Base-by-base conservation (phyloP, 2,797 vertebrate species). In the Psittacula derbiana region DNA sequence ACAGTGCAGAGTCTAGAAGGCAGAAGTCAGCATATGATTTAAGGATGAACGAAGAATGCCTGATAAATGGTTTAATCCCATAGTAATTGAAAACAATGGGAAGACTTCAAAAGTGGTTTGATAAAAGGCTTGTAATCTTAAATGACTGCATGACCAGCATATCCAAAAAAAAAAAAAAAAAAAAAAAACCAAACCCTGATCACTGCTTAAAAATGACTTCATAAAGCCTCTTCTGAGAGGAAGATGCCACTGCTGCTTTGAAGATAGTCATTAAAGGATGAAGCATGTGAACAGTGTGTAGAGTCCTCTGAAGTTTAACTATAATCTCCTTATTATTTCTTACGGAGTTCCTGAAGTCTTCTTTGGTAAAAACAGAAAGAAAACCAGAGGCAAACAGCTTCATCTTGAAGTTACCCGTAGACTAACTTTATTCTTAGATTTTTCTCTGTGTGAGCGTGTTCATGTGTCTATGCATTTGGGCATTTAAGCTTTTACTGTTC, bases 241-340 rank as follows among this genome's bases (percentile, higher is more conserved):
- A 88, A 75, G 83, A 94, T 55, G 47, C 50, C 31, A 30, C 40
- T 94, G 65, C 36, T 81, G 30, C 95, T 92, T 96, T 93, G 91
- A 97, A 96, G 95, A 93, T 93, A 72, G 83, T 93, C 88, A 93
- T 94, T 94, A 95, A 88, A 88, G 86, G 83, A 93, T 92, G 80
- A 96, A 87, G n/a, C 52, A 67, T 43, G 46, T 43, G 72, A 94
- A 62, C 30, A 91, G 95, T 28, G 80, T 74, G 58, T 58, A 36
- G 47, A 91, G 61, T 75, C 36, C 53, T 96, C 72, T 76, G 76
- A 95, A 93, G 67, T 92, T 92, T 73, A 90, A 76, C 86, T 86
- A 36, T 96, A 96, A 96, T 94, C 90, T 79, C 38, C 72, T 94
- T 86, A 92, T 75, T 80, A 79, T 73, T 86, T 88, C 80, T 72